Evolutionary conservation across 2,888 invertebrate genomes (phyloP), one percentile per base, ranked within the genome.

Genomic region (Athetis lepigone): DNA sequence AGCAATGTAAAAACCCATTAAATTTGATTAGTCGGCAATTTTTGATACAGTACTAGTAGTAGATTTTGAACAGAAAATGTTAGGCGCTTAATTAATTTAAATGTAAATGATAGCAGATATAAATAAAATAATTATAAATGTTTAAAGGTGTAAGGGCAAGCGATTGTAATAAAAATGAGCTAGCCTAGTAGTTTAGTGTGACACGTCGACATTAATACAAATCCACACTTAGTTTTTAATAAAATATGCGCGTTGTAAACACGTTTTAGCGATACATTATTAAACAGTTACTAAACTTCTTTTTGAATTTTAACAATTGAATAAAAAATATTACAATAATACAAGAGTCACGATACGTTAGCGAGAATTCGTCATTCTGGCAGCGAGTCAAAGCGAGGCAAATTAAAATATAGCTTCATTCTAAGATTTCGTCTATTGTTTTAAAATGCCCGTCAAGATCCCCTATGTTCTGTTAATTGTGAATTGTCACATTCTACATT

Each of bases 321-420:
- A 82, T 85, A 85, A 82, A 85, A 91, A 88, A 88, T 88, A 88
- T 88, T 84, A 82, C 79, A 87, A 88, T 89, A 88, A 88, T 89
- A 89, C 77, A 75, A 89, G 85, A 91, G 86, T 89, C 83, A 89
- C 88, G 86, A 87, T 80, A 82, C 82, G 85, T 84, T 87, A 81
- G 83, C 82, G 84, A 72, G 89, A 89, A 93, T 94, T 92, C 92
- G 93, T 93, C 91, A 93, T 90, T 90, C 84, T 94, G 94, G 94
- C 94, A 92, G 73, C 79, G 90, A 88, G 83, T 92, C 94, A 93
- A 92, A 86, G 79, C 82, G 79, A 85, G 77, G 80, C 86, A 88
- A 91, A 92, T 91, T 89, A 92, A 92, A 91, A 90, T 89, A 90
- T 88, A 87, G 85, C 81, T 82, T 77, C 81, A 82, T 85, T 83